Percentiles rank a stretch among this genome's conserved stretches.
phyloP scores from a whole-genome alignment of 2,113 vertebrate species.

The Odobenus rosmarus region DNA sequence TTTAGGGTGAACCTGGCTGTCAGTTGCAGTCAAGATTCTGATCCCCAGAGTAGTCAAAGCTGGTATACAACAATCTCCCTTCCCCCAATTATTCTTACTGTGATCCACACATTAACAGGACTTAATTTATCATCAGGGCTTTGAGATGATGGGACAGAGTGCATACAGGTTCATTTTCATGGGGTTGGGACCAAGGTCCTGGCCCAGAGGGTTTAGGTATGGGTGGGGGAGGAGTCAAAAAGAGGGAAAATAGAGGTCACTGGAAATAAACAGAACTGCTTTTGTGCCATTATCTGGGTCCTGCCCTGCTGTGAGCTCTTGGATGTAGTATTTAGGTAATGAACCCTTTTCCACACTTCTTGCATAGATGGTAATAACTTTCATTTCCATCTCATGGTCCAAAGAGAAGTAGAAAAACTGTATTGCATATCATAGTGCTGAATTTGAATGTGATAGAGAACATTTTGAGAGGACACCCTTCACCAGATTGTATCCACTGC shows the following conservation, averaged over 20 bases:
- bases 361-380: not conserved
- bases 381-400: slow-evolving; percentile 40
- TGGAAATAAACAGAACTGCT: not conserved
- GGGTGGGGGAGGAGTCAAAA: not conserved
- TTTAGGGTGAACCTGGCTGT: not conserved
- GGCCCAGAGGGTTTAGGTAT: not conserved
- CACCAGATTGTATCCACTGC: not conserved
- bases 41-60: not conserved
- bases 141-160: not conserved
- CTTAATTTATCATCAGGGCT: not conserved
- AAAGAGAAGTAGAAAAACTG: slow-evolving; percentile 54
- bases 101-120: not conserved
- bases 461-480: slow-evolving; percentile 14
- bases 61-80: not conserved
- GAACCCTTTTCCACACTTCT: not conserved
- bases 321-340: not conserved
- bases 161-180: not conserved
- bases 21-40: not conserved
- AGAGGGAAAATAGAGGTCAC: not conserved
- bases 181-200: not conserved
- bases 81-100: not conserved
- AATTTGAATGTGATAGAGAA: slow-evolving; percentile 53
- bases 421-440: slow-evolving; percentile 48
- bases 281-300: not conserved
- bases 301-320: not conserved